A percentile compares a stretch with the other conserved stretches of the same genome.
Conservation (phyloP, 2,888 invertebrate genomes). For the Erebia ligea region DNA sequence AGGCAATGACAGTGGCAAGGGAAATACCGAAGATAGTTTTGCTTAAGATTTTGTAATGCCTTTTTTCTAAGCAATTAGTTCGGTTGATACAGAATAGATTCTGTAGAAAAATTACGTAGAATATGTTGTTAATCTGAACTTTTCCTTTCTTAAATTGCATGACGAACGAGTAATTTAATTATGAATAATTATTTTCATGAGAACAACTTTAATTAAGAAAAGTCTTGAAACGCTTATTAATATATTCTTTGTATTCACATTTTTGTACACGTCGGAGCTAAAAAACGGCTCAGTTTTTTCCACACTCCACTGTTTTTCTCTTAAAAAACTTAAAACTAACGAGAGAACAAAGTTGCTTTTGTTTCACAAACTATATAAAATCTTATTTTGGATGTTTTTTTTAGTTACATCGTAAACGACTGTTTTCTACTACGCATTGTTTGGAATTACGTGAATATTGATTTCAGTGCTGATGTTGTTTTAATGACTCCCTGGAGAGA, state of each 20-base stretch:
- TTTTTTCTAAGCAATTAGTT: constrained; percentile 49
- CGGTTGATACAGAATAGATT: constrained; percentile 60
- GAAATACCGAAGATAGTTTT: constrained; percentile 45
- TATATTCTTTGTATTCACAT: too few species aligned
- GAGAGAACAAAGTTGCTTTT: constrained; percentile 2
- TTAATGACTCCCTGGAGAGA: constrained; percentile 23
- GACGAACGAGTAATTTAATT: not conserved
- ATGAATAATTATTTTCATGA: not conserved
- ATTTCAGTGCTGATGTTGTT: constrained; percentile 17
- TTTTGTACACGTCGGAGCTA: not conserved
- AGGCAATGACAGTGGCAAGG: constrained; percentile 35
- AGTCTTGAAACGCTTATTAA: too few species aligned
- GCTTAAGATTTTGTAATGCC: constrained; percentile 45
- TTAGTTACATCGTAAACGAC: not conserved
- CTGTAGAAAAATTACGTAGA: constrained; percentile 49
- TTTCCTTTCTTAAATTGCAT: not conserved
- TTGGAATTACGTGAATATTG: constrained; percentile 19
- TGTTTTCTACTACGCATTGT: constrained; percentile 7
- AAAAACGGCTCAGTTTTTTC: constrained; percentile 2
- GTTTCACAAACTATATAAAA: not conserved
- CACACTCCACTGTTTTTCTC: constrained; percentile 11
- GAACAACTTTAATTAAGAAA: not conserved
- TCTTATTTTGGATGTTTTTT: constrained; percentile 8
- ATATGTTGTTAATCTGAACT: not conserved
- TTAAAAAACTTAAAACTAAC: not conserved